Conservation (phyloP, 2,113 vertebrate genomes). For the Eretmochelys imbricata region DNA sequence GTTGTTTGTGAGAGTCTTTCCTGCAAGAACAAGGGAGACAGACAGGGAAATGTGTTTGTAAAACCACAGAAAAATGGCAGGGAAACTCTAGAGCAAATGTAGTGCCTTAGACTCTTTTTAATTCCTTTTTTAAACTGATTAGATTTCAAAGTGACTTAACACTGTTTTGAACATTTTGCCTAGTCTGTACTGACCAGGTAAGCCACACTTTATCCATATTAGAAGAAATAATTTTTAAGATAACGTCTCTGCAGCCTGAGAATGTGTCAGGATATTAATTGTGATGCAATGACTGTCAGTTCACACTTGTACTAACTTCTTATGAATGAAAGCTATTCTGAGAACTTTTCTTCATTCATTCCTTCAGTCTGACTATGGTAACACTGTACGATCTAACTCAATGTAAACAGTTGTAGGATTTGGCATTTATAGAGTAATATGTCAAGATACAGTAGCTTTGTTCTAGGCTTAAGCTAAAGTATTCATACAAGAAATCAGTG, state of each 20-base stretch:
- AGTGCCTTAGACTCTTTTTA: rapidly evolving
- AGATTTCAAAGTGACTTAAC: rapidly evolving
- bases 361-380: not conserved
- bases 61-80: rapidly evolving
- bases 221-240: not conserved
- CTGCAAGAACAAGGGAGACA: not conserved
- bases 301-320: constrained; percentile 45
- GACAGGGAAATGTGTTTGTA: rapidly evolving
- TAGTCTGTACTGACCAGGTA: not conserved
- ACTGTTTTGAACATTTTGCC: rapidly evolving
- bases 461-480: not conserved
- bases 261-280: not conserved
- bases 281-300: not conserved
- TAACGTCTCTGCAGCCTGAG: not conserved
- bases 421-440: not conserved
- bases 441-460: not conserved
- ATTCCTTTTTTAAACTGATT: rapidly evolving
- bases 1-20: not conserved
- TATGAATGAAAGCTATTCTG: not conserved
- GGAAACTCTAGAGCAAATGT: rapidly evolving
- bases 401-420: not conserved
- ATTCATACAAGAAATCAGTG: not conserved
- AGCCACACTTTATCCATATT: rapidly evolving
- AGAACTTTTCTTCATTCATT: not conserved
- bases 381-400: not conserved